Base-by-base conservation (phyloP, 2,113 vertebrate genomes). In the Triplophysa rosa region DNA sequence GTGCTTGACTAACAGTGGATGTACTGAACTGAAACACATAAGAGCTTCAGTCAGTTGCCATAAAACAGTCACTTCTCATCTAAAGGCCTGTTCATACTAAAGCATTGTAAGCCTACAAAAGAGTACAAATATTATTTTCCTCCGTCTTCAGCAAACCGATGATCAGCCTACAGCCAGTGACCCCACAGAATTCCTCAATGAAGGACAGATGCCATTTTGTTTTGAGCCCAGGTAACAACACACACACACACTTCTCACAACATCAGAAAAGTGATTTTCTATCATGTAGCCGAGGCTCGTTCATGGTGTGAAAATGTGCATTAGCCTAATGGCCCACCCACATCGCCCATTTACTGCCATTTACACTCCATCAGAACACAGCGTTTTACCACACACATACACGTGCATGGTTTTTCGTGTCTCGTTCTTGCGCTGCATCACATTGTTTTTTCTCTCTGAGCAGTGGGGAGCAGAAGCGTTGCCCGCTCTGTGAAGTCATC, bases 401-500 rank as follows among this genome's bases (percentile, higher is more conserved):
- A 11, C 42, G 19, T 4, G 45, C 14, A 63, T 23, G 37, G 23
- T 67, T 54, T 26, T 10, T 45, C 67, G n/a, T 65, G 2, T 16
- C 61, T 37, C 29, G 3, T n/a, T 56, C 10, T 66, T 49, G 23
- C 14, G 2, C n/a, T 40, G 4, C n/a, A 7, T 26, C 9, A 19
- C 16, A 33, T 37, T 7, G 6, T 37, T 37, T 45, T 33, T 33
- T 62, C 2, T 7, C n/a, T 67, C 49, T 24, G 8, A 58, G 37
- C 14, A 40, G 21, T 59, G 26, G 19, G 24, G 88, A 99, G 96
- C 88, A 93, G 77, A 99, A 98, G 92, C 95, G 96, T 1, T 99
- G 97, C 85, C 98, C 98, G 0, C 93, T 99, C 21, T 99, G 98
- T 0, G 94, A 98, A 63, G 90, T 99, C 83, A 96, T 97, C 94